A percentile compares a stretch with the other conserved stretches of the same genome.
Conservation (phyloP, 2,797 vertebrate species). For the Periophthalmus magnuspinnatus region DNA sequence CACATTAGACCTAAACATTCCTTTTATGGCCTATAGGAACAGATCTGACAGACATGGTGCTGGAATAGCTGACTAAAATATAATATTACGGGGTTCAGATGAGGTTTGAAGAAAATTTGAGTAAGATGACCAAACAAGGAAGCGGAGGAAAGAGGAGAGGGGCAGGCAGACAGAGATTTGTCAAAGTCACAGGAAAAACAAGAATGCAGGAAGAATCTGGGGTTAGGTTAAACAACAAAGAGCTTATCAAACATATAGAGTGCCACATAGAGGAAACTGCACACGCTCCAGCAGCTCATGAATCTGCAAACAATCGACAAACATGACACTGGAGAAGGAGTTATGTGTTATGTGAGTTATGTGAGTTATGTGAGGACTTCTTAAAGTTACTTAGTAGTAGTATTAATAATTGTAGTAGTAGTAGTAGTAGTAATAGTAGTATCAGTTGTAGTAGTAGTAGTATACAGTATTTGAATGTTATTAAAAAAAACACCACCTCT, state of each 20-base stretch:
- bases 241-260: not conserved
- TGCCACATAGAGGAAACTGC: conserved; percentile 3
- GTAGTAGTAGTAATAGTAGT: not conserved
- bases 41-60: not conserved
- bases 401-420: not conserved
- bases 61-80: conserved; percentile 9
- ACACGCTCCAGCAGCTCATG: conserved; percentile 2
- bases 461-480: too few relatives aligned
- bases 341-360: too few relatives aligned
- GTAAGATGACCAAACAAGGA: conserved; percentile 72
- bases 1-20: conserved; percentile 26
- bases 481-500: too few relatives aligned
- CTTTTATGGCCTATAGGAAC: conserved; percentile 44
- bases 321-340: not conserved
- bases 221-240: conserved; percentile 19
- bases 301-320: too few relatives aligned
- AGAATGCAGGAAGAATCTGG: conserved; percentile 34
- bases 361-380: not conserved
- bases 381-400: not conserved
- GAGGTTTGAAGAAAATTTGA: conserved; percentile 17
- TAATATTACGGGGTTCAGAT: conserved; percentile 11
- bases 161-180: conserved; percentile 15
- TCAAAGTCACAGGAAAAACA: conserved; percentile 31
- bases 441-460: not conserved
- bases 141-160: conserved; percentile 41